Conservation (phyloP, 2,888 invertebrate genomes). For the Dusona sp. region DNA sequence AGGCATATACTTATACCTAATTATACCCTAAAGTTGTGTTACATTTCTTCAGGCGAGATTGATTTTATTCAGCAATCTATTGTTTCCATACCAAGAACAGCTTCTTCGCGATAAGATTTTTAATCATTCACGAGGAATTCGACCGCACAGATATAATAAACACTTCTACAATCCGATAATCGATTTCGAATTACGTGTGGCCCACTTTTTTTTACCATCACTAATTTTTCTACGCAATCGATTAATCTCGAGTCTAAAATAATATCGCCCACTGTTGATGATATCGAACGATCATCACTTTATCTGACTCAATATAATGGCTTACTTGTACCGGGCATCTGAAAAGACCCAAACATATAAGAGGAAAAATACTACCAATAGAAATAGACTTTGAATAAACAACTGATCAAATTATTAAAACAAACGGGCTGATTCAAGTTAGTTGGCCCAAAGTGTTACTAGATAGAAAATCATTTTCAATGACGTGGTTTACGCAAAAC, state of each 20-base stretch:
- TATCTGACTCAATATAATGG: constrained; percentile 29
- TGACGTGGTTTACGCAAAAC: not conserved
- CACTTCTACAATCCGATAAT: constrained; percentile 28
- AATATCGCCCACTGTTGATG: constrained; percentile 27
- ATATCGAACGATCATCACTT: constrained; percentile 20
- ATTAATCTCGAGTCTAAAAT: constrained; percentile 35
- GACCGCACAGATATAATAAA: not conserved
- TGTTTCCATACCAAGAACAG: not conserved
- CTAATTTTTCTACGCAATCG: constrained; percentile 57
- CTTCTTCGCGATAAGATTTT: not conserved
- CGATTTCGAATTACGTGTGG: constrained; percentile 47
- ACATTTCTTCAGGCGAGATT: not conserved
- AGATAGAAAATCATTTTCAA: no score
- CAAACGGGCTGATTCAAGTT: not conserved
- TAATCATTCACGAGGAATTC: constrained; percentile 9
- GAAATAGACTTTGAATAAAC: not conserved
- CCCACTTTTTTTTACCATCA: constrained; percentile 51
- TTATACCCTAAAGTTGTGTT: no score
- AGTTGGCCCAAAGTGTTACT: not conserved
- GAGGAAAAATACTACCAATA: not conserved
- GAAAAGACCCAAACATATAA: constrained; percentile 20
- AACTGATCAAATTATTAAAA: not conserved
- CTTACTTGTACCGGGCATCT: constrained; percentile 5
- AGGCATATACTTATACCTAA: no score
- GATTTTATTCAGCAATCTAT: not conserved